Evolutionary conservation across 1,140 invertebrate genomes (phyloP), one percentile per base, ranked within the genome.

Genomic region (Neotoxoptera formosana): DNA sequence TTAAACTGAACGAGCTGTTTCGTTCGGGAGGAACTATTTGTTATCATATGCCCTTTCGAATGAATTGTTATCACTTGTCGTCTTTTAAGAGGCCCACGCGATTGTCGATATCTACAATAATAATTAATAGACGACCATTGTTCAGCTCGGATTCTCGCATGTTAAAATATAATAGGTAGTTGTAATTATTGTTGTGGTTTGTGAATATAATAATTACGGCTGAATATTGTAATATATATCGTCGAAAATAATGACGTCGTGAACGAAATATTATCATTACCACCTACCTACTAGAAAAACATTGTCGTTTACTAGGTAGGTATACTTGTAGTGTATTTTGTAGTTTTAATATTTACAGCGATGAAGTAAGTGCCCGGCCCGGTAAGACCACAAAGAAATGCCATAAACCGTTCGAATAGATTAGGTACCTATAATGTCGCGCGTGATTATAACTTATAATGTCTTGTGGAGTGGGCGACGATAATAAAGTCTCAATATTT

Each of bases 1-100:
- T 45, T 86, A 34, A 21, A 89, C 6, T 34, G 36, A 36, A 89
- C 23, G 87, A 30, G n/a, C 34, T 89, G n/a, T 53, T 89, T 89
- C 87, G 87, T 89, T 89, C 87, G 87, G 87, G 87, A 89, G 87
- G 87, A 89, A 89, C 87, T 89, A 89, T 89, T 89, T 36, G 20
- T 36, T 51, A n/a, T 34, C n/a, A 53, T 53, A 89, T 89, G 87
- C 87, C 87, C 87, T 89, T 89, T 89, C 87, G 87, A 89, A 89
- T 89, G 87, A 89, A 89, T 89, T 89, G 34, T 23, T 88, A 20
- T 34, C 51, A n/a, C 48, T 34, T n/a, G 21, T 84, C 23, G 21
- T 84, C 8, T n/a, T n/a, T 25, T 30, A 25, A 14, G 4, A 87
- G 25, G 45, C 84, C 45, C 30, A 7, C 45, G 23, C 9, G 41